A percentile compares a stretch with the other conserved stretches of the same genome.
Evolutionary conservation across 2,888 invertebrate species (phyloP).

Genomic region (Rhyacophila evoluta): DNA sequence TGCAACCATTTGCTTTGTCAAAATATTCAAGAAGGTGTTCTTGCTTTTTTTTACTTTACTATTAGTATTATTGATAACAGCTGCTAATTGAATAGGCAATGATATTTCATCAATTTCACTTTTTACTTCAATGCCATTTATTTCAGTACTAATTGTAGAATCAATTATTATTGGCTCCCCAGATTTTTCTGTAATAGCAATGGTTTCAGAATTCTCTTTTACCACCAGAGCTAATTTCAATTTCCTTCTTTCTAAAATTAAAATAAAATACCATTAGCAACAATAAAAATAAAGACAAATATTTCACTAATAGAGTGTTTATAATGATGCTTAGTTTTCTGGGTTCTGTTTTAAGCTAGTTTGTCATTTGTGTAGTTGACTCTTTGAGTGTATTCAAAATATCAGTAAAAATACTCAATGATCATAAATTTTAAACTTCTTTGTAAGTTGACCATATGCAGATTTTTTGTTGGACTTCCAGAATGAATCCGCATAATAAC

Average conservation of each 20-base stretch:
- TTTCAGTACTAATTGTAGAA: background rate
- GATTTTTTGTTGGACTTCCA: too few species aligned
- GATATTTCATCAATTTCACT: background rate
- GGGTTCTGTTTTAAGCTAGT: too few species aligned
- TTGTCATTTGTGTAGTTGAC: too few species aligned
- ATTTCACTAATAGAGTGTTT: too few species aligned
- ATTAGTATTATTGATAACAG: background rate
- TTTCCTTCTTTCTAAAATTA: slow-evolving; percentile 56
- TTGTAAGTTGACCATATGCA: too few species aligned
- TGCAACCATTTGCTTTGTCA: slow-evolving; percentile 33
- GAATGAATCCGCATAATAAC: too few species aligned
- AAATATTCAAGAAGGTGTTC: background rate
- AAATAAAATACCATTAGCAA: too few species aligned
- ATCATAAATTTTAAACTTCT: too few species aligned
- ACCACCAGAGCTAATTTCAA: slow-evolving; percentile 42
- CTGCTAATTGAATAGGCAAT: background rate
- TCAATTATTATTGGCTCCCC: background rate
- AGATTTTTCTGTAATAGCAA: background rate
- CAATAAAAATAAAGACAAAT: too few species aligned
- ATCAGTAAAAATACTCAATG: too few species aligned
- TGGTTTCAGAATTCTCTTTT: background rate
- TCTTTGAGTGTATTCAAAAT: too few species aligned
- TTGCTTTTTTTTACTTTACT: background rate
- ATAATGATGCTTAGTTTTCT: too few species aligned
- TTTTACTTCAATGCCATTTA: background rate